Conservation (phyloP, 2,113 vertebrate species). For the Tonatia bakeri region DNA sequence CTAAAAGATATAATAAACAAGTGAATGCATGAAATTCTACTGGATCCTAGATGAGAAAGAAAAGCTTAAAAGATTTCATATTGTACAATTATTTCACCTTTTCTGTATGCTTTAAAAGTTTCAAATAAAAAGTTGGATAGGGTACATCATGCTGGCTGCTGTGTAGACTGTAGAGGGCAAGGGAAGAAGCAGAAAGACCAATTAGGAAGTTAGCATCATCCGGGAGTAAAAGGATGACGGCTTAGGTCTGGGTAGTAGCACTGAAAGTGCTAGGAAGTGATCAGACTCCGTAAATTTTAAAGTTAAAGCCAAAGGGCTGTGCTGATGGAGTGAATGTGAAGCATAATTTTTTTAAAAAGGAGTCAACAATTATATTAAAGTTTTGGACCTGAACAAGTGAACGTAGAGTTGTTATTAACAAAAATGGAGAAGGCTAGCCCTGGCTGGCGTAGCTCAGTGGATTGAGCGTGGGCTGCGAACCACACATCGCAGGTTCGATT, state of each 20-base stretch:
- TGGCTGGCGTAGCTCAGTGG: no score
- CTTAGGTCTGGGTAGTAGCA: neutral
- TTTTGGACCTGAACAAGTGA: neutral
- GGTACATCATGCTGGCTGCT: neutral
- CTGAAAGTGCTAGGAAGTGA: neutral
- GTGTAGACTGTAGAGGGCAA: neutral
- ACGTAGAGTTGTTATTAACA: neutral
- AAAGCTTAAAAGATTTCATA: neutral
- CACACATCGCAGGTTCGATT: no score
- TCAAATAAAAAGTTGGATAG: neutral
- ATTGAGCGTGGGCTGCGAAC: no score
- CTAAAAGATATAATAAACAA: neutral
- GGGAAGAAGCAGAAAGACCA: neutral
- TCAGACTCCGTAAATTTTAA: neutral
- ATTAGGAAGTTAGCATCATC: neutral
- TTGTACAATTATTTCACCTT: neutral
- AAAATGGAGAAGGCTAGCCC: neutral
- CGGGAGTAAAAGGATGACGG: neutral
- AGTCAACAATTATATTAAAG: neutral
- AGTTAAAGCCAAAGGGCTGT: neutral
- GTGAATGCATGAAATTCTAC: neutral
- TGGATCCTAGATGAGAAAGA: neutral
- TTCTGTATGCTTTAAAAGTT: neutral
- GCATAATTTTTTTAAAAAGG: neutral
- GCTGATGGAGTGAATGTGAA: neutral